phyloP scores from a whole-genome alignment of 2,113 vertebrate genomes.

The Hippoglossus stenolepis region DNA sequence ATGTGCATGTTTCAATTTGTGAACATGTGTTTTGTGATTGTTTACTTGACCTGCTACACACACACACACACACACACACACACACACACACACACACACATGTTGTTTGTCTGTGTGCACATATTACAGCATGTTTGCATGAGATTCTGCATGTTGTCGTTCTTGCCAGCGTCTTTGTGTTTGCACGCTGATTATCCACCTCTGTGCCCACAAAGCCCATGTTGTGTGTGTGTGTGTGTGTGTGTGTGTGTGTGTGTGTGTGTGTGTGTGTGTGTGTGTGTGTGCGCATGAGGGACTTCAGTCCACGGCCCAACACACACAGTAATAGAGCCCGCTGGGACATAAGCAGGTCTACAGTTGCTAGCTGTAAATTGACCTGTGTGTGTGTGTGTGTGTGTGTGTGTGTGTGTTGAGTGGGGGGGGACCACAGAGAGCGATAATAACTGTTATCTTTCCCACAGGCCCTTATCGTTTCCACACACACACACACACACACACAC shows the following conservation, averaged over 20 bases:
- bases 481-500: conserved; percentile 36
- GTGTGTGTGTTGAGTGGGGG: conserved; percentile 21
- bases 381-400: conserved; percentile 48
- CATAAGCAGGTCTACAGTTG: conserved; percentile 63
- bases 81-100: conserved; percentile 25
- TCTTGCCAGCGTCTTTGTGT: conserved; percentile 21
- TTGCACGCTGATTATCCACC: conserved; percentile 6
- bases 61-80: too few relatives aligned
- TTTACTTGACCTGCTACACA: conserved; percentile 31
- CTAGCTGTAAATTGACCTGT: conserved; percentile 63
- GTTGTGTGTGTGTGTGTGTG: conserved; percentile 1
- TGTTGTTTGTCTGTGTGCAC: conserved; percentile 31
- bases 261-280: conserved; percentile 31
- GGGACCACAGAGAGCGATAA: conserved; percentile 53
- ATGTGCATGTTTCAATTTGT: conserved; percentile 2
- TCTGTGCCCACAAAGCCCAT: background rate
- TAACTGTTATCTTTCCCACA: conserved; percentile 69
- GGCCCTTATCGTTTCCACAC: conserved; percentile 46
- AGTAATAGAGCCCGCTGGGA: conserved; percentile 65
- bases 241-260: conserved; percentile 24
- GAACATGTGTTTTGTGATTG: conserved; percentile 21
- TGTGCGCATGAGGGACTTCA: conserved; percentile 28
- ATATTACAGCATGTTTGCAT: conserved; percentile 37
- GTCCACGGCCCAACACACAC: conserved; percentile 56
- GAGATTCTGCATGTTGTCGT: conserved; percentile 35